These are phyloP conservation scores for Mycetomoellerius zeteki DNA, from an alignment of 1,140 invertebrate species.

Conservation along the genomic window DNA sequence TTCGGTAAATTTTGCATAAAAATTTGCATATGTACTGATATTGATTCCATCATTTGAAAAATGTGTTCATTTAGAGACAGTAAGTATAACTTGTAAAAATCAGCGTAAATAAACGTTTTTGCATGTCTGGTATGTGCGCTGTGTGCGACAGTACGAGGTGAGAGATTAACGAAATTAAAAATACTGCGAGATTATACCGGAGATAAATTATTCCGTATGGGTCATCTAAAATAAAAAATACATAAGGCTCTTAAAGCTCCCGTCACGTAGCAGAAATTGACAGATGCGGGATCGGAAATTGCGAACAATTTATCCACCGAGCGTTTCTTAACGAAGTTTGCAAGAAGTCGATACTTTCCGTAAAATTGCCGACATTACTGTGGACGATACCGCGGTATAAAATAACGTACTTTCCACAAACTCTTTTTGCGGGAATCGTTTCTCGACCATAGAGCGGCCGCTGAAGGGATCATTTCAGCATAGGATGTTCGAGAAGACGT, in stretches of 20 bases:
- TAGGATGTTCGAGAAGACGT: neutral
- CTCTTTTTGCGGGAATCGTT: neutral
- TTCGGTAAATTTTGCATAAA: neutral
- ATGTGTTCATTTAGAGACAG: neutral
- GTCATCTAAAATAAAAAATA: neutral
- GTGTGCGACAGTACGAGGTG: neutral
- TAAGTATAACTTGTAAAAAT: neutral
- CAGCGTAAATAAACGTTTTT: neutral
- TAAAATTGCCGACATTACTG: constrained; percentile 26
- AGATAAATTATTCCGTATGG: neutral
- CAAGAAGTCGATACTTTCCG: neutral
- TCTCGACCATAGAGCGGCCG: neutral
- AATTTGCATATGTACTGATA: neutral
- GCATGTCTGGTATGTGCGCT: neutral
- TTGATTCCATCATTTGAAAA: neutral
- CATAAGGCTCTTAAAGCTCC: neutral
- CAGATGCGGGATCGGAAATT: neutral
- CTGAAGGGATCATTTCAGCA: neutral
- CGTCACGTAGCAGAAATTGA: neutral
- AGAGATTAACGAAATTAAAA: neutral
- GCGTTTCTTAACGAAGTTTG: constrained; percentile 29
- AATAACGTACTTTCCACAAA: neutral
- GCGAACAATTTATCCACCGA: constrained; percentile 7
- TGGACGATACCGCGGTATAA: constrained; percentile 18
- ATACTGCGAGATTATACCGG: neutral